Percentiles rank a stretch among this genome's conserved stretches.
Conservation (phyloP, 2,888 invertebrate genomes). For the Eilema depressum region DNA sequence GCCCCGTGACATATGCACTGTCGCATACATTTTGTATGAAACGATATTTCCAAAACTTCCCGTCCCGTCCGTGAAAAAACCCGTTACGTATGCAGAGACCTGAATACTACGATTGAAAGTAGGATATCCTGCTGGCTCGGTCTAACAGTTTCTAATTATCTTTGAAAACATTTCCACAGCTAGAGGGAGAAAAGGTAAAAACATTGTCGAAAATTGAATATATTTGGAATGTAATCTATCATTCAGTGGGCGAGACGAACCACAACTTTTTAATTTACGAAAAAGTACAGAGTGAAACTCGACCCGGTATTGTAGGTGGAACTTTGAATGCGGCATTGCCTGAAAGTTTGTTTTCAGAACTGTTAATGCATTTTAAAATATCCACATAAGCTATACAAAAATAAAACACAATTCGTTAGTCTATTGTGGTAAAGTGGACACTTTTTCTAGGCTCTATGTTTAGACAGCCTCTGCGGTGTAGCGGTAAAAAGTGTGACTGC, state of each 20-base stretch:
- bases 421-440: no score
- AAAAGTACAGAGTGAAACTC: neutral
- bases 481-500: no score
- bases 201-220: neutral
- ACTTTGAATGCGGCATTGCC: neutral
- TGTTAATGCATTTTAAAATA: slow-evolving; percentile 2
- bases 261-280: slow-evolving; percentile 1
- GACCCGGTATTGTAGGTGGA: neutral
- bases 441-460: no score
- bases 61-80: no score
- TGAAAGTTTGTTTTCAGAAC: neutral
- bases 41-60: no score
- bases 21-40: no score
- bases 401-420: neutral
- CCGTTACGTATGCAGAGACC: no score
- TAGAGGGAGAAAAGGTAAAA: neutral
- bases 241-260: slow-evolving; percentile 1
- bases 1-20: no score
- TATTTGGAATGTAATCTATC: slow-evolving; percentile 2
- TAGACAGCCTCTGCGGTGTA: no score
- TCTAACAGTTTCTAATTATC: neutral
- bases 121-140: neutral
- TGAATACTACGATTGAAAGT: neutral
- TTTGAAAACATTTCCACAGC: neutral
- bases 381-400: neutral